Base-by-base conservation (phyloP, 2,888 invertebrate species). In the Mythimna vitellina region DNA sequence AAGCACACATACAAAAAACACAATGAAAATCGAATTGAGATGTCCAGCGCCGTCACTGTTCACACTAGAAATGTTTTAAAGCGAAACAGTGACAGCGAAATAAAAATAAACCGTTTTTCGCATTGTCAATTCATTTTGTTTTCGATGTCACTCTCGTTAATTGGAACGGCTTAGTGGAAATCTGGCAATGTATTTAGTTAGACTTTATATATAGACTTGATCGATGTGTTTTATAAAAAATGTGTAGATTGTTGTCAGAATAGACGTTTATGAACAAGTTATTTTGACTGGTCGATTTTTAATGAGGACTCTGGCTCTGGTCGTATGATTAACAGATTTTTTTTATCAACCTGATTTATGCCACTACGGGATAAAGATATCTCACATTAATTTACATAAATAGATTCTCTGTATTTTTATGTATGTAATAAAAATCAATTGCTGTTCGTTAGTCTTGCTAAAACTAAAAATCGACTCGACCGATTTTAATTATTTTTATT, bases 111-210 rank as follows among this genome's bases (percentile, higher is more conserved):
- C 12, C 29, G 32, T 54, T 73, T 80, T 70, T 60, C 53, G 49
- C 51, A 22, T 70, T 56, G 73, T 82, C 75, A 70, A 76, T 80
- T 65, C 51, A 65, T 67, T 78, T 76, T 42, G 65, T 66, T 74
- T 74, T 77, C 57, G 62, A 72, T 29, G 56, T 72, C 72, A 72
- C 38, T 81, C 60, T 58, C 56, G 73, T 69, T 80, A 78, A 85
- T 85, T 85, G 67, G 82, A 82, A 68, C 74, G 78, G 74, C 84
- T 80, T 76, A 80, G 71, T 72, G 81, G 73, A 78, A 78, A 80
- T 73, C 78, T 66, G 46, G 77, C 76, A 60, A 69, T 56, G 65
- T 57, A n/a, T 42, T 14, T 17, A 42, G 42, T 42, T 17, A 46
- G 17, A 46, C 46, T 46, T 20, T 46, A 46, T 17, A 51, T 0